Evolutionary conservation across 2,888 invertebrate genomes (phyloP).

Genomic region (Dryadula phaetusa): DNA sequence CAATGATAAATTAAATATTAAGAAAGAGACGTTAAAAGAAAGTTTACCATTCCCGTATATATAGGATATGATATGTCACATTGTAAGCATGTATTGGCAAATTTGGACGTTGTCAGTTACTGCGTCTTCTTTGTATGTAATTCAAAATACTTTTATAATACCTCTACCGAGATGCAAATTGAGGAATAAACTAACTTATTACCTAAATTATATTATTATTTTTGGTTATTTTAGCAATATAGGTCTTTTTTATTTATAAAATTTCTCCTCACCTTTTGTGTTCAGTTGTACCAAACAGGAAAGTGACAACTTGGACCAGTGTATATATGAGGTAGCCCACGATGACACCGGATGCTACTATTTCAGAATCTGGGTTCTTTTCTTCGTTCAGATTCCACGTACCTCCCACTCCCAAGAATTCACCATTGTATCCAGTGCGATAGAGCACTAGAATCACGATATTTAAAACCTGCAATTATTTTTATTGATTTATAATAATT

Average conservation of each 20-base stretch:
- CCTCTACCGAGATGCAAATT: too few species aligned
- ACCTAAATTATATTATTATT: too few species aligned
- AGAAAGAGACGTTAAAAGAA: too few species aligned
- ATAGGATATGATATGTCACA: too few species aligned
- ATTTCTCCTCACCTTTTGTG: slow-evolving; percentile 86
- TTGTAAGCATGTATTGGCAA: too few species aligned
- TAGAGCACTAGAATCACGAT: slow-evolving; percentile 91
- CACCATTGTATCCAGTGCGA: slow-evolving; percentile 92
- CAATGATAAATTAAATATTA: too few species aligned
- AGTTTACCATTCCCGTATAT: too few species aligned
- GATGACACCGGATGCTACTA: slow-evolving; percentile 93
- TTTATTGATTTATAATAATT: not conserved
- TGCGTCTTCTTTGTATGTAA: too few species aligned
- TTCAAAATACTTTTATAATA: too few species aligned
- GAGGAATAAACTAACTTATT: too few species aligned
- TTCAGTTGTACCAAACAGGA: slow-evolving; percentile 90
- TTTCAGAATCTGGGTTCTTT: slow-evolving; percentile 94
- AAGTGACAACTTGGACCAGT: slow-evolving; percentile 89
- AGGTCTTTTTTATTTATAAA: not conserved
- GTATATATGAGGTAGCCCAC: slow-evolving; percentile 95
- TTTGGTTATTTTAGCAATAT: too few species aligned
- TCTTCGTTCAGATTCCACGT: slow-evolving; percentile 96
- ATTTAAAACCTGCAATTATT: slow-evolving; percentile 88
- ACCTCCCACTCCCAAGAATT: slow-evolving; percentile 94
- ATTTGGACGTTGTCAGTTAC: too few species aligned